Base-by-base conservation (phyloP, 2,797 vertebrate genomes). In the Melanogrammus aeglefinus region DNA sequence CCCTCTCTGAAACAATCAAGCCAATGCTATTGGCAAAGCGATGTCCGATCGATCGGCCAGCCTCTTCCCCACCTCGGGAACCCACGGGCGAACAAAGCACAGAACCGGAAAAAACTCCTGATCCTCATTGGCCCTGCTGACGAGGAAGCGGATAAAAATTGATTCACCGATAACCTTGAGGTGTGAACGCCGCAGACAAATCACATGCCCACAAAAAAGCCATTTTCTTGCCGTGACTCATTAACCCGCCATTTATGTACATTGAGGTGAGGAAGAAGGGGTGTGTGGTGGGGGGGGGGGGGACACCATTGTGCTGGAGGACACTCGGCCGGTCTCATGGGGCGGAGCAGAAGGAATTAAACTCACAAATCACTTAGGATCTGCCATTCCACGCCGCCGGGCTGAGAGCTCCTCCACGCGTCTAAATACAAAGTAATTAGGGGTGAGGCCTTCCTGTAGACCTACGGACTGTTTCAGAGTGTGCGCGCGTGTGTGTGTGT, bases 371-470 rank as follows among this genome's bases (percentile, higher is more conserved):
- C 88, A 91, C 82, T 84, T 84, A 75, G 83, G 82, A 76, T 83
- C 83, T 87, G 83, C 82, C 83, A 88, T 88, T 90, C 86, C 82
- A 51, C 1, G 57, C 57, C 21, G 21, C 21, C n/a, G 57, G 88
- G 79, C 86, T 75, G 82, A 86, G 83, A 88, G 85, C 89, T 6
- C 16, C 84, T 69, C 79, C 83, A 89, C 85, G 88, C 89, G 90
- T 24, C 90, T 93, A 92, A 93, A 92, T 88, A 89, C 89, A 90
- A 88, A 91, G 82, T 91, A 87, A 91, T 92, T 87, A 92, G 83
- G 87, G 85, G 84, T 78, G 27, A 31, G 80, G 69, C 84, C 18
- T 84, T 77, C 81, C 84, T 66, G n/a, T 69, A 80, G 86, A 87
- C 86, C 86, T 89, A 83, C 90, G 89, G 92, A 91, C 66, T 27